Percentiles rank a stretch among this genome's conserved stretches.
Conservation (phyloP, 1,140 invertebrate species). For the Lordiphosa clarofinis region DNA sequence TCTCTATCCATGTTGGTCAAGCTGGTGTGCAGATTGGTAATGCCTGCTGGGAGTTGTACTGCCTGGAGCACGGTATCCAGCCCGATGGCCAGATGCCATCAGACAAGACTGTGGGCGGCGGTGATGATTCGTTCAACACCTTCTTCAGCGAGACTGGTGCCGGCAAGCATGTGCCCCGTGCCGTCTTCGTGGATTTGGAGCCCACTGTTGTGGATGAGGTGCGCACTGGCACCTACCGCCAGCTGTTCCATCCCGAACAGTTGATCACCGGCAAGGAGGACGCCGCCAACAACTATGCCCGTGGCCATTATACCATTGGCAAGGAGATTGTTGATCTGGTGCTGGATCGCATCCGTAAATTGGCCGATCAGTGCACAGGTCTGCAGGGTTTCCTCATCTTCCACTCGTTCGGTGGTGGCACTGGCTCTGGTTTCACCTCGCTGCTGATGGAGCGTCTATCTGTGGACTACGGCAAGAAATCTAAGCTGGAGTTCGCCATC, state of each 20-base stretch:
- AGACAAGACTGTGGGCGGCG: slow-evolving; percentile 85
- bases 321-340: slow-evolving; percentile 92
- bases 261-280: slow-evolving; percentile 93
- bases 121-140: slow-evolving; percentile 90
- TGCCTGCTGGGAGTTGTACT: slow-evolving; percentile 84
- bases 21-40: slow-evolving; percentile 89
- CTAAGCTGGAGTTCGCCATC: slow-evolving; percentile 93
- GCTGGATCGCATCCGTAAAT: slow-evolving; percentile 88
- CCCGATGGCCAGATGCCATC: slow-evolving; percentile 87
- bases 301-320: slow-evolving; percentile 95
- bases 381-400: slow-evolving; percentile 94
- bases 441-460: slow-evolving; percentile 93
- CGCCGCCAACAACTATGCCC: slow-evolving; percentile 93
- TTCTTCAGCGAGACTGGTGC: slow-evolving; percentile 94
- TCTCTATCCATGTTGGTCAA: slow-evolving; percentile 85
- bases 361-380: slow-evolving; percentile 92
- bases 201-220: slow-evolving; percentile 94
- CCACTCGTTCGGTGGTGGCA: slow-evolving; percentile 93
- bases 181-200: slow-evolving; percentile 93
- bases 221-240: slow-evolving; percentile 89
- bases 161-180: slow-evolving; percentile 92
- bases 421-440: slow-evolving; percentile 93
- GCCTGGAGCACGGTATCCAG: slow-evolving; percentile 90
- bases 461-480: slow-evolving; percentile 94
- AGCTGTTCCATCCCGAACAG: slow-evolving; percentile 92